Conservation (phyloP, 1,140 invertebrate species). For the Drosophila malerkotliana region DNA sequence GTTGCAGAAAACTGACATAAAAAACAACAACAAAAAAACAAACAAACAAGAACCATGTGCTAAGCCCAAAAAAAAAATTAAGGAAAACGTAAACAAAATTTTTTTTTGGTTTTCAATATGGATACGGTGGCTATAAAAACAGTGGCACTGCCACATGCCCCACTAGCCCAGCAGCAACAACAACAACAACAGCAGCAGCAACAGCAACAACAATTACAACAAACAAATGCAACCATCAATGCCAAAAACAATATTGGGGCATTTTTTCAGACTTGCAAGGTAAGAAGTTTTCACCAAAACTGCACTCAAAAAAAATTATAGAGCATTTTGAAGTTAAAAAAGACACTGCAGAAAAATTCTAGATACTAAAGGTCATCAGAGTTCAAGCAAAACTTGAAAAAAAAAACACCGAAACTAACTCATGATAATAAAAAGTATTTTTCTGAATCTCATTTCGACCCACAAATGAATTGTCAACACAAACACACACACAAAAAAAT, state of each 20-base stretch:
- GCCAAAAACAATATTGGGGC: slow-evolving; percentile 78
- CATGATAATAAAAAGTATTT: neutral
- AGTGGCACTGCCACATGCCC: slow-evolving; percentile 72
- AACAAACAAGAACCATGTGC: slow-evolving; percentile 31
- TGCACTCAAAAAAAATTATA: too few species aligned
- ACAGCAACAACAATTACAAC: slow-evolving; percentile 34
- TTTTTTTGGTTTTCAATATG: slow-evolving; percentile 38
- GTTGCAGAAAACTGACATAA: slow-evolving; percentile 18
- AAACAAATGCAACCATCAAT: slow-evolving; percentile 54
- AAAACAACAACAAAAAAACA: slow-evolving; percentile 10
- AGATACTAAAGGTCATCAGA: neutral
- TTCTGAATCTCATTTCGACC: neutral
- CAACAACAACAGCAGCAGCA: slow-evolving; percentile 37
- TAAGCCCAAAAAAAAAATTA: neutral
- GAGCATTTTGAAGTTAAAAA: too few species aligned
- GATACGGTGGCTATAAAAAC: slow-evolving; percentile 82
- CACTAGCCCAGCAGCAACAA: slow-evolving; percentile 60
- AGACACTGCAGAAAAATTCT: neutral
- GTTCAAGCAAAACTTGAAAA: neutral
- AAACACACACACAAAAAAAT: neutral
- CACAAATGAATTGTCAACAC: neutral
- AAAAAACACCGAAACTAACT: neutral
- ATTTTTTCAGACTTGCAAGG: slow-evolving; percentile 84
- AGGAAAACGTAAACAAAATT: slow-evolving; percentile 8
- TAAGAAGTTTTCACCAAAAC: slow-evolving; percentile 41